phyloP scores from a whole-genome alignment of 2,888 invertebrate genomes.

The Myathropa florea region DNA sequence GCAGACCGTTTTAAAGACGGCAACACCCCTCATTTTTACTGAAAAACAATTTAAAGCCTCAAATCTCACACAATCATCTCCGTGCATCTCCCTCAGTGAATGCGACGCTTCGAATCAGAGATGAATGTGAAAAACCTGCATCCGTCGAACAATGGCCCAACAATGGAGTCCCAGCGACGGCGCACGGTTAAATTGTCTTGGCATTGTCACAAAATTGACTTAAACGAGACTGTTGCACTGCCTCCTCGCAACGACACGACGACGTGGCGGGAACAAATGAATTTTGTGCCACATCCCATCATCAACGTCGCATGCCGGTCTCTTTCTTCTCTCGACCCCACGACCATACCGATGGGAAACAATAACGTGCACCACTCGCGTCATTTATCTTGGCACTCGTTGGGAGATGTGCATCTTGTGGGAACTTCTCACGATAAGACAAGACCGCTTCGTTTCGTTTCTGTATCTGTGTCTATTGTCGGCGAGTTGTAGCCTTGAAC shows the following conservation, averaged over 20 bases:
- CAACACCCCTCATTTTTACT: too few relatives aligned
- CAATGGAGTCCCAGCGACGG: slow-evolving; percentile 11
- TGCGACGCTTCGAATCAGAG: neutral
- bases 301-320: too few relatives aligned
- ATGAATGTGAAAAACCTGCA: neutral
- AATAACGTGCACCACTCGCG: slow-evolving; percentile 44
- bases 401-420: slow-evolving; percentile 33
- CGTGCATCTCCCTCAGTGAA: neutral
- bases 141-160: slow-evolving; percentile 25
- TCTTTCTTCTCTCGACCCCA: neutral
- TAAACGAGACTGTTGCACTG: slow-evolving; percentile 32
- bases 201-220: slow-evolving; percentile 59
- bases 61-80: neutral
- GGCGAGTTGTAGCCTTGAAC: slow-evolving; percentile 46
- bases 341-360: slow-evolving; percentile 24
- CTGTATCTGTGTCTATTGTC: slow-evolving; percentile 27
- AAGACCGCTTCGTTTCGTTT: neutral
- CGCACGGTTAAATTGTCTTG: slow-evolving; percentile 38
- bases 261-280: slow-evolving; percentile 17
- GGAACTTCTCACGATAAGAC: slow-evolving; percentile 37
- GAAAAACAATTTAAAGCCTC: neutral
- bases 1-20: too few relatives aligned
- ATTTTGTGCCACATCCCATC: neutral
- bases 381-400: slow-evolving; percentile 36
- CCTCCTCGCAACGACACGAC: slow-evolving; percentile 6